Evolutionary conservation across 2,888 invertebrate genomes (phyloP).

Genomic region (Vandiemenella viatica): DNA sequence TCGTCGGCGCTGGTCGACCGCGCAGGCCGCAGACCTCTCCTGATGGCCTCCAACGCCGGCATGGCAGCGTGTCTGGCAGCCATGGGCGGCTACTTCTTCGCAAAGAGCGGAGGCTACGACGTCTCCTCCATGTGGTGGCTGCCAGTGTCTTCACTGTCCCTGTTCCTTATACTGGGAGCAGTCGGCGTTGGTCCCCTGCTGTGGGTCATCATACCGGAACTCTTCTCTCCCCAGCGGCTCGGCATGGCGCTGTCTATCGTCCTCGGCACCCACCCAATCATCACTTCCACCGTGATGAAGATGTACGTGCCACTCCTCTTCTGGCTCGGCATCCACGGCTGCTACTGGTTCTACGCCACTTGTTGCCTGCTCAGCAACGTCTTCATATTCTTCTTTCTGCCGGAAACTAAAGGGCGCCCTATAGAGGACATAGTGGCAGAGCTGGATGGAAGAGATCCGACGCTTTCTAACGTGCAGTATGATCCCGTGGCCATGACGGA

Average conservation of each 20-base stretch:
- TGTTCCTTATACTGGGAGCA: slow-evolving; percentile 4
- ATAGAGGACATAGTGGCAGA: slow-evolving; percentile 28
- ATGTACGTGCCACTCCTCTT: too few relatives aligned
- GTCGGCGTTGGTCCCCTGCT: slow-evolving; percentile 7
- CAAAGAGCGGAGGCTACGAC: slow-evolving; percentile 17
- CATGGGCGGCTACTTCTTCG: slow-evolving; percentile 24
- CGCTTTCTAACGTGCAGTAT: too few relatives aligned
- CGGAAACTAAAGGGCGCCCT: slow-evolving; percentile 32
- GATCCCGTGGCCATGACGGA: too few relatives aligned
- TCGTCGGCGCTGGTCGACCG: slow-evolving; percentile 26
- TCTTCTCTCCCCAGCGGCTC: slow-evolving; percentile 6
- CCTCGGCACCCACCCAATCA: slow-evolving; percentile 21
- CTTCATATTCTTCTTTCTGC: slow-evolving; percentile 27
- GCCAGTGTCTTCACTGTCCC: slow-evolving; percentile 5
- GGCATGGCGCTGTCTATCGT: slow-evolving; percentile 10
- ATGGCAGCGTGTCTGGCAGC: slow-evolving; percentile 22
- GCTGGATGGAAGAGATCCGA: slow-evolving; percentile 4
- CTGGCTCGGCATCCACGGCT: slow-evolving; percentile 26
- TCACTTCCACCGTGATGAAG: slow-evolving; percentile 28
- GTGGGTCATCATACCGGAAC: slow-evolving; percentile 9
- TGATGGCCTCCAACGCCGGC: slow-evolving; percentile 28
- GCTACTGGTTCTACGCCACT: slow-evolving; percentile 30
- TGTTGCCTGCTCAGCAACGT: slow-evolving; percentile 25
- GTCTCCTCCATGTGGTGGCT: slow-evolving; percentile 6
- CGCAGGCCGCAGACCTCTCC: slow-evolving; percentile 30